phyloP scores from a whole-genome alignment of 2,113 vertebrate genomes.

The Brachypodius melanocephalos region DNA sequence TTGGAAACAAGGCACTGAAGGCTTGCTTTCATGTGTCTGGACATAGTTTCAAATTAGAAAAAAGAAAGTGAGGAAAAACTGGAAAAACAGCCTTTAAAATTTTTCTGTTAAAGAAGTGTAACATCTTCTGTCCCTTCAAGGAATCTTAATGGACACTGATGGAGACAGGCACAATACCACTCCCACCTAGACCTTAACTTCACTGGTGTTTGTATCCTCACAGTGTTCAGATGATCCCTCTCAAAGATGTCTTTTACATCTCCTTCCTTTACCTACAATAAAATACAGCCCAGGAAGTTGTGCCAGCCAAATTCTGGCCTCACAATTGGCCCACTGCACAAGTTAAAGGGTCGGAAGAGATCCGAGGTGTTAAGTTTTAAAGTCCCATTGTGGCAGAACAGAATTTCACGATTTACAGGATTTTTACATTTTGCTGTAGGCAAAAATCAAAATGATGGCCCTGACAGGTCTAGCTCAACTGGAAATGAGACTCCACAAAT shows the following conservation, averaged over 20 bases:
- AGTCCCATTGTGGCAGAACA: background rate
- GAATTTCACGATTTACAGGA: background rate
- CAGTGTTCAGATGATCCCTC: background rate
- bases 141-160: background rate
- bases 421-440: background rate
- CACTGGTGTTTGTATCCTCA: background rate
- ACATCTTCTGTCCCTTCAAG: background rate
- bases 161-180: background rate
- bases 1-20: background rate
- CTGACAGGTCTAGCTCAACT: background rate
- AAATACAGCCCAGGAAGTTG: background rate
- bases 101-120: rapidly evolving
- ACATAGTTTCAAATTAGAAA: background rate
- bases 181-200: background rate
- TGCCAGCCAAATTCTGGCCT: background rate
- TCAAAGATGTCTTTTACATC: background rate
- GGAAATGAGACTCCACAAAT: background rate
- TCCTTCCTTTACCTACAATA: background rate
- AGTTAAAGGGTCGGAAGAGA: background rate
- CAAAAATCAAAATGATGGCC: background rate
- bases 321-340: background rate
- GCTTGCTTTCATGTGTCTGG: background rate
- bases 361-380: background rate
- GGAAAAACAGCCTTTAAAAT: background rate
- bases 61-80: background rate